phyloP scores from a whole-genome alignment of 2,113 vertebrate genomes.

The Chamaetylas fuelleborni region DNA sequence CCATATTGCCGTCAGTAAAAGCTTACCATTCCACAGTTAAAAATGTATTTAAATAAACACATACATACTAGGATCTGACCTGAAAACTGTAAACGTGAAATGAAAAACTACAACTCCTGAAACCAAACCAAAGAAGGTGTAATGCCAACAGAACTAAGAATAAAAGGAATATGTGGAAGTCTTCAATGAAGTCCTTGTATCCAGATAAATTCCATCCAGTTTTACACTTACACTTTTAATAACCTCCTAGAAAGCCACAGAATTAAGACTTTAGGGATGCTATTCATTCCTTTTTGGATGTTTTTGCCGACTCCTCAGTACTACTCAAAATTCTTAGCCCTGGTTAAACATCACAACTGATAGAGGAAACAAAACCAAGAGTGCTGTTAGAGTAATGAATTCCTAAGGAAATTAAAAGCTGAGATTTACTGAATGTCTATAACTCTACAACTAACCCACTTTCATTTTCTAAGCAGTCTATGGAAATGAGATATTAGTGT shows the following conservation, averaged over 20 bases:
- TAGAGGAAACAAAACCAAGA: background rate
- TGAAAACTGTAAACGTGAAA: background rate
- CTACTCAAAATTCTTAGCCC: slow-evolving; percentile 20
- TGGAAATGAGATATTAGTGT: slow-evolving; percentile 22
- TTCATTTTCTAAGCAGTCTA: background rate
- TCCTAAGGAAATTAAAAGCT: slow-evolving; percentile 21
- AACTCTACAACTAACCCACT: background rate
- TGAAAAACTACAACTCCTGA: background rate
- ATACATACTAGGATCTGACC: background rate
- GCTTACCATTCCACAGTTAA: slow-evolving; percentile 5
- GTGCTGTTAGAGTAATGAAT: background rate
- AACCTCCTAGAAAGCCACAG: background rate
- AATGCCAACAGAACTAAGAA: background rate
- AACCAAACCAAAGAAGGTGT: background rate
- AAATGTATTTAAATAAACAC: slow-evolving; percentile 12
- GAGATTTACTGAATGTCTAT: slow-evolving; percentile 1
- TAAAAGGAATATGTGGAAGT: background rate
- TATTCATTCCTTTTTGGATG: background rate
- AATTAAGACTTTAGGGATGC: slow-evolving; percentile 24
- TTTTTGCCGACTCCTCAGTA: background rate
- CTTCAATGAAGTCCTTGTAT: background rate
- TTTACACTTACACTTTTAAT: background rate
- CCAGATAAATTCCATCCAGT: background rate
- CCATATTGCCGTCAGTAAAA: slow-evolving; percentile 14
- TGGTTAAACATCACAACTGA: slow-evolving; percentile 40